A percentile compares a stretch with the other conserved stretches of the same genome.
phyloP scores from a whole-genome alignment of 1,140 invertebrate genomes.

The Drosophila asahinai region DNA sequence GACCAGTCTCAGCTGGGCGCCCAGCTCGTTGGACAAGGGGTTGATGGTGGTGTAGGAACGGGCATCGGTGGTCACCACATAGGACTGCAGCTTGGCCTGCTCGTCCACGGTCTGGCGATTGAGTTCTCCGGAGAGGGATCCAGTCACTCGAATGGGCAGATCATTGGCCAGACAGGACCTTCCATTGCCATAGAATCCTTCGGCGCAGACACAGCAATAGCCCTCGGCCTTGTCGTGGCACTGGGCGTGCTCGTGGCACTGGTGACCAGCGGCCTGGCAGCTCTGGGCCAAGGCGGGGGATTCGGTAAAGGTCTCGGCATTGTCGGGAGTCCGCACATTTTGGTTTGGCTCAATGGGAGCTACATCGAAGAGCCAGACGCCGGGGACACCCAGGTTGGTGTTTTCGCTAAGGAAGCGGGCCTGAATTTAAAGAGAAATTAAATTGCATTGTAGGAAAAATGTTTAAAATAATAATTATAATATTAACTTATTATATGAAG shows the following conservation, averaged over 20 bases:
- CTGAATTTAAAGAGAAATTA: conserved; percentile 43
- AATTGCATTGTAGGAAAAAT: background rate
- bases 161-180: conserved; percentile 93
- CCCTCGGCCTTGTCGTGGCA: conserved; percentile 93
- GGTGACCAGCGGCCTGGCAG: conserved; percentile 87
- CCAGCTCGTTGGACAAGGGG: conserved; percentile 90
- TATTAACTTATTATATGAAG: background rate
- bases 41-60: conserved; percentile 96
- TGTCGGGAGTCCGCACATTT: conserved; percentile 90
- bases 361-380: conserved; percentile 93
- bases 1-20: conserved; percentile 92
- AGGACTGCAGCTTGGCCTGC: conserved; percentile 94
- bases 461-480: too few relatives aligned
- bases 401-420: conserved; percentile 88
- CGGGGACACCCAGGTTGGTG: conserved; percentile 93
- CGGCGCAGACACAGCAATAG: conserved; percentile 94
- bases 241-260: conserved; percentile 92
- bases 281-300: conserved; percentile 84
- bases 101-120: conserved; percentile 90
- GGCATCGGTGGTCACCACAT: conserved; percentile 95
- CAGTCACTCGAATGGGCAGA: conserved; percentile 93
- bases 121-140: conserved; percentile 92
- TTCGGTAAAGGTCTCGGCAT: conserved; percentile 85
- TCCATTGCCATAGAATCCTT: conserved; percentile 96
- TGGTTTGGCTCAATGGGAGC: conserved; percentile 88